Percentiles rank a stretch among this genome's conserved stretches.
Evolutionary conservation across 2,888 invertebrate genomes (phyloP).

Genomic region (Uropetala carovei): DNA sequence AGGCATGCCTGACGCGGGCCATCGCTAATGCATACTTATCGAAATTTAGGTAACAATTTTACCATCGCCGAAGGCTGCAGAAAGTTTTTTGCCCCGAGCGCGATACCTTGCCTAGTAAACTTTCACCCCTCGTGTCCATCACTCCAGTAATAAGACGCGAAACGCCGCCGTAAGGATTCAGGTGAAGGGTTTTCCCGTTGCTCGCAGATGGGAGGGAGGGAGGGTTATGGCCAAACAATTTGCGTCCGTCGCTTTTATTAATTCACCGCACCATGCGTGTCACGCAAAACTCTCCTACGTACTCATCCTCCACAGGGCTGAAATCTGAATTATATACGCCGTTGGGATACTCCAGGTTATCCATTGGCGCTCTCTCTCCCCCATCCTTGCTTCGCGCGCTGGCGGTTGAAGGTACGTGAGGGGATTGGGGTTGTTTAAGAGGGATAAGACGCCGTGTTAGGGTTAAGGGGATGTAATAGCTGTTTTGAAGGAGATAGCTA

Average conservation of each 20-base stretch:
- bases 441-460: too few relatives aligned
- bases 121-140: background rate
- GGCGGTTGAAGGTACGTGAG: background rate
- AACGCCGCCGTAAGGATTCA: background rate
- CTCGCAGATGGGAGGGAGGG: too few relatives aligned
- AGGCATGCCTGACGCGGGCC: too few relatives aligned
- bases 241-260: conserved; percentile 9
- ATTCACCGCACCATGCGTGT: background rate
- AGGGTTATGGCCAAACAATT: conserved; percentile 3
- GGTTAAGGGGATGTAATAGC: too few relatives aligned
- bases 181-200: background rate
- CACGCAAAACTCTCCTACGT: background rate
- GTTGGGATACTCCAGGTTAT: background rate
- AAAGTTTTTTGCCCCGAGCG: too few relatives aligned
- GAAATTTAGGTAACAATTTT: background rate
- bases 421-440: background rate
- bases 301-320: too few relatives aligned
- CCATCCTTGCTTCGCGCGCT: background rate
- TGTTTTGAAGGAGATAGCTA: too few relatives aligned
- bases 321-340: background rate
- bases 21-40: too few relatives aligned
- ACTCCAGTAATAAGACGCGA: background rate
- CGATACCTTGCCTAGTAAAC: too few relatives aligned
- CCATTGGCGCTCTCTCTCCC: conserved; percentile 6
- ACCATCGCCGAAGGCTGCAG: background rate